Conservation (phyloP, 2,888 invertebrate species). For the Cylindroiulus punctatus region DNA sequence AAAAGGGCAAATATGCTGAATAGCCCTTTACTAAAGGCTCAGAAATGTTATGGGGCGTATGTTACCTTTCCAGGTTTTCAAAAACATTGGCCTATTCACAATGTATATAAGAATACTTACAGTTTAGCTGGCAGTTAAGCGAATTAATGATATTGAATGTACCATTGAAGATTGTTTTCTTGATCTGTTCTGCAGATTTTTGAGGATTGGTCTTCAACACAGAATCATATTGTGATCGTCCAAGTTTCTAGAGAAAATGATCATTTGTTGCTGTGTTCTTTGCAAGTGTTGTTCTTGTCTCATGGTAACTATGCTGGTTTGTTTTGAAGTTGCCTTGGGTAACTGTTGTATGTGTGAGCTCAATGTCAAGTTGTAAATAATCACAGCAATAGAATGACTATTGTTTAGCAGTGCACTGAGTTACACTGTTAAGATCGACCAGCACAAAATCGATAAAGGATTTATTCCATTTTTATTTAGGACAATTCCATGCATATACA, state of each 20-base stretch:
- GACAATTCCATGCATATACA: not conserved
- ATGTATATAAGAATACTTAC: not conserved
- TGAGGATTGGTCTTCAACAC: not conserved
- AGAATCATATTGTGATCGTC: not conserved
- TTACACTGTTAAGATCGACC: not conserved
- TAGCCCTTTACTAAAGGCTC: not conserved
- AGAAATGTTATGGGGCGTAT: not conserved
- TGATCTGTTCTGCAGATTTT: too few species aligned
- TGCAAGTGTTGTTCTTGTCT: not conserved
- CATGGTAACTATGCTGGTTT: not conserved
- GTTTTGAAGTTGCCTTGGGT: not conserved
- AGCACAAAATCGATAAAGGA: not conserved
- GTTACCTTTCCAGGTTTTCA: not conserved
- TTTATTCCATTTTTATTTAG: not conserved
- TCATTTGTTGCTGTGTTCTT: not conserved
- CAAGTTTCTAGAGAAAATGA: not conserved
- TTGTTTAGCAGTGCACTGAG: slow-evolving; percentile 9
- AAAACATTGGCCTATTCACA: not conserved
- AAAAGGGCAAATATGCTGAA: not conserved
- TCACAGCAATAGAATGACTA: not conserved
- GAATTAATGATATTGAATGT: not conserved
- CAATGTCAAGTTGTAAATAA: not conserved
- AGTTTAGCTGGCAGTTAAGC: not conserved
- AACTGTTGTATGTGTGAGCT: not conserved
- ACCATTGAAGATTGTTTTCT: not conserved